Conservation (phyloP, 2,113 vertebrate species). For the Microtus montanus region DNA sequence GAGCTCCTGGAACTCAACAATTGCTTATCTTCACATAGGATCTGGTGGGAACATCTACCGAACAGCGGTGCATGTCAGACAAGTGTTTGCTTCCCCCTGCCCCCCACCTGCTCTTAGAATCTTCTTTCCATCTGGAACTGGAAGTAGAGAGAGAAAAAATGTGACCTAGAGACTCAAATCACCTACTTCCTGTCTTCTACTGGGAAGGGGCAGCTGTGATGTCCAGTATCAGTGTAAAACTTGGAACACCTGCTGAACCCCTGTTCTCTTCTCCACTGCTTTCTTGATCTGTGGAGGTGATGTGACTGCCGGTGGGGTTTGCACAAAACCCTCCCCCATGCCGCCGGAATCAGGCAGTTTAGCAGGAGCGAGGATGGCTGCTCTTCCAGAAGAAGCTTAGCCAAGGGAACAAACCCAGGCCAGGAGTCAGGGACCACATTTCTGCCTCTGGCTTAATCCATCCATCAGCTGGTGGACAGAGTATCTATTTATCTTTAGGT, state of each 20-base stretch:
- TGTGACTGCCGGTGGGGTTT: background rate
- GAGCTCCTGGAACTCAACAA: background rate
- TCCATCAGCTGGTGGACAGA: background rate
- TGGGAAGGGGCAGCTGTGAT: fast-evolving
- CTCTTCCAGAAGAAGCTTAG: background rate
- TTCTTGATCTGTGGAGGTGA: background rate
- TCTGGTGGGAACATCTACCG: background rate
- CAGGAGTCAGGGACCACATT: background rate
- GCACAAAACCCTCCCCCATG: background rate
- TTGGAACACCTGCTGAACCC: background rate
- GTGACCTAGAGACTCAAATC: conserved; percentile 13
- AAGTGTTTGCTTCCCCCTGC: background rate
- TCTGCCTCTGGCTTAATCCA: background rate
- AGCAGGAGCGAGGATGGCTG: background rate
- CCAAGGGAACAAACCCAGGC: background rate
- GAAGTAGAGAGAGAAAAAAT: conserved; percentile 7
- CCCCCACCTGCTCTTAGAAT: background rate
- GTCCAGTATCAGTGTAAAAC: background rate
- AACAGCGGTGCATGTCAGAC: background rate
- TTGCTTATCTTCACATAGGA: background rate
- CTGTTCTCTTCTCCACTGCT: background rate
- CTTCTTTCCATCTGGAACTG: background rate
- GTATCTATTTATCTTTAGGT: background rate
- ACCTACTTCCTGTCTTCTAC: background rate
- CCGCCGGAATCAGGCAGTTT: background rate